Base-by-base conservation (phyloP, 2,113 vertebrate genomes). In the Montifringilla adamsi region DNA sequence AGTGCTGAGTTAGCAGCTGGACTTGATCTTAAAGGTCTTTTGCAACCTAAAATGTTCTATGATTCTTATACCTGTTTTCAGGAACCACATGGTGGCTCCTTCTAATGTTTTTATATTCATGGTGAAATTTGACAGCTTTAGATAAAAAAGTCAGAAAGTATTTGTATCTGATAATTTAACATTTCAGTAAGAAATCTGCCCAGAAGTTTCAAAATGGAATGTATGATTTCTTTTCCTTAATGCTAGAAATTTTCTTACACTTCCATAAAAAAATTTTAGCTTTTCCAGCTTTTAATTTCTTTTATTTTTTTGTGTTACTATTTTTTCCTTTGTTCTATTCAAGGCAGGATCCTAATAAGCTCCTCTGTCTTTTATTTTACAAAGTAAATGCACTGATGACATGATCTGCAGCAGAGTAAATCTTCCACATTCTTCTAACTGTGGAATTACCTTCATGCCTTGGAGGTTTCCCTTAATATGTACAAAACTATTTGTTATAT, bases 61-160 rank as follows among this genome's bases (percentile, higher is more conserved):
- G 26, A 21, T 56, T 80, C 59, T 70, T 56, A 47, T 7, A 13
- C 5, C 7, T 75, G 2, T 75, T 82, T 82, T 62, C 55, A 75
- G 52, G 22, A 56, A 44, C 28, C 0, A 1, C 2, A 1, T 26
- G 4, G 43, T 75, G 39, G 9, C 17, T 90, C 13, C 9, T 85
- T 82, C 52, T 67, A 22, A n/a, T n/a, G 11, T 4, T 60, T 37
- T 87, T 49, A 47, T 2, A 6, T 23, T 53, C 22, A 75, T 24
- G 6, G 28, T 23, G 18, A 67, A 55, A 79, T 53, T 9, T 41
- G 56, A 82, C 85, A 39, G 10, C 20, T 43, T 88, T 63, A 2
- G 1, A 49, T 75, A 59, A 33, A 83, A 70, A 63, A 33, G 11
- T 41, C 43, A 66, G 11, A 69, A 84, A 47, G 2, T 18, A 33